phyloP scores from a whole-genome alignment of 2,888 invertebrate species.

The Coelopa pilipes region DNA sequence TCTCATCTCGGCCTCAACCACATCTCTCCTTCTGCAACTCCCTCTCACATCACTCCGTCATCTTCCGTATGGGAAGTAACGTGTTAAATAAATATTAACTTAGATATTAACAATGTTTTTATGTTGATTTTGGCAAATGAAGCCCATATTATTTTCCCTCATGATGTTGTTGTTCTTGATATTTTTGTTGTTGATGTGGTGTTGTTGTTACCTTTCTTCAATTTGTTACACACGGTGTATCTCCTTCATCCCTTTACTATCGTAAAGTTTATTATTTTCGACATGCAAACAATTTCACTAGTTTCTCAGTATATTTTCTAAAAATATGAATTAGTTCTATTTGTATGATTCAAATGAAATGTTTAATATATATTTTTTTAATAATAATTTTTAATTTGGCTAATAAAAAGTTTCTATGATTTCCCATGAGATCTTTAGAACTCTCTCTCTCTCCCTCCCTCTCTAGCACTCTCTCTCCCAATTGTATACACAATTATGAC shows the following conservation, averaged over 20 bases:
- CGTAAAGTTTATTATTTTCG: neutral
- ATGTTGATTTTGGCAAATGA: slow-evolving; percentile 6
- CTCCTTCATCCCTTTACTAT: neutral
- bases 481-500: neutral
- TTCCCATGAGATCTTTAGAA: neutral
- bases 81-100: slow-evolving; percentile 10
- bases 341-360: neutral
- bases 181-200: neutral
- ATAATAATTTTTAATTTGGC: neutral
- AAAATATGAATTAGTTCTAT: neutral
- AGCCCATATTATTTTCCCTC: neutral
- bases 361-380: neutral
- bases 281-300: too few species aligned
- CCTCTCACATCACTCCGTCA: too few species aligned
- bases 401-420: neutral
- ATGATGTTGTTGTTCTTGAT: neutral
- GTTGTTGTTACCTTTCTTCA: too few species aligned
- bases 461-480: neutral
- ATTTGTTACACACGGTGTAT: too few species aligned
- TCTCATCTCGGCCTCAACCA: too few species aligned
- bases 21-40: too few species aligned
- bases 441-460: neutral
- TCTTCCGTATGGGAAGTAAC: neutral
- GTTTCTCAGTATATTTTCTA: neutral
- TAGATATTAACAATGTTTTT: neutral